Base-by-base conservation (phyloP, 2,113 vertebrate genomes). In the Chitala chitala region DNA sequence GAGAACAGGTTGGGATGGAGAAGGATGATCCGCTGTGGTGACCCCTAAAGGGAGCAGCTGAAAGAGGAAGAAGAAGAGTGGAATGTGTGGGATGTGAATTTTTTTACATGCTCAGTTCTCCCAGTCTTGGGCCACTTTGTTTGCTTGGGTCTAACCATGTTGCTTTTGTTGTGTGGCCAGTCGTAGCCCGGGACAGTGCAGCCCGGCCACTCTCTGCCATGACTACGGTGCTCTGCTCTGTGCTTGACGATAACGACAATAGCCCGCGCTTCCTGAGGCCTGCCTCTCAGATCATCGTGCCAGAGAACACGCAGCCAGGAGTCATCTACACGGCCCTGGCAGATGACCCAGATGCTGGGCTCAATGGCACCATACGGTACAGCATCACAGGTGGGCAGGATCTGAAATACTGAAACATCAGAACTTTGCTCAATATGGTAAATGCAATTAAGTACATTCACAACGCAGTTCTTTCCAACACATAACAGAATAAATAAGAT, bases 231-330 rank as follows among this genome's bases (percentile, higher is more conserved):
- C 20, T 90, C 65, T 94, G 93, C 80, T 88, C 81, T 0, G 88
- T 98, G 22, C 85, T 94, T 78, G 96, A 99, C 4, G 92, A 93
- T 79, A 97, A 98, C 0, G 95, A 98, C 80, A 92, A 95, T 4
- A 69, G 88, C 20, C 95, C 95, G 0, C 78, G 72, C 1, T 92
- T 96, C 78, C 84, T 90, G 76, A 81, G 91, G 82, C 80, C 88
- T 0, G 40, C 77, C 4, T 84, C 84, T 76, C 85, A 88, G 78
- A 86, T 96, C 56, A 78, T 74, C 74, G 77, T 99, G 76, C 88
- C 89, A 48, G 95, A 99, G 82, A 98, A 98, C 84, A 91, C 91
- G 40, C 84, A 88, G 5, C 92, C 92, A 12, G 88, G 88, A 63
- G 50, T 90, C 0, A 2, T 95, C 75, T 89, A 91, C 46, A 78